Base-by-base conservation (phyloP, 2,797 vertebrate species). In the Esox masquinongy region DNA sequence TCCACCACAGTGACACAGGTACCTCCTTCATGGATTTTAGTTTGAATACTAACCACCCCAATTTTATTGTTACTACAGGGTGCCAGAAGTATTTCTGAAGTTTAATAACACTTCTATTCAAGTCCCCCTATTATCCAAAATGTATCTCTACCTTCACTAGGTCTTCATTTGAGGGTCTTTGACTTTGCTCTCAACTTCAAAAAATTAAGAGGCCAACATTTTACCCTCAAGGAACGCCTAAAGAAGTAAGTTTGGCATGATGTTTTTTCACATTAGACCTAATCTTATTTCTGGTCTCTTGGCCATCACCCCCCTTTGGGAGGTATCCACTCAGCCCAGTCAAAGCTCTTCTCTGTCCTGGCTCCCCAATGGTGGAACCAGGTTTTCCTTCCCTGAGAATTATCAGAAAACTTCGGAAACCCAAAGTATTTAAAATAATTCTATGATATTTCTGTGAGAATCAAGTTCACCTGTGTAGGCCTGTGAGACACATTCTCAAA, bases 221-320 rank as follows among this genome's bases (percentile, higher is more conserved):
- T 63, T n/a, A 69, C 19, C 67, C 67, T 36, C 22, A 4, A 19
- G 67, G n/a, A 36, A 43, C 14, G 29, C 66, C 69, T 86, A 67
- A 31, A 22, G 36, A 47, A 26, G 26, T 39, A 67, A 85, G 69
- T 80, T 78, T 31, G 72, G 74, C 74, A 66, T 56, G 69, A 74
- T 73, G 75, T 85, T 64, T 77, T 85, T 59, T 78, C 73, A 86
- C 77, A 82, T 67, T 67, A 73, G 75, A 22, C 9, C 76, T 85
- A 86, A 90, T 88, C 85, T n/a, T n/a, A n/a, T 1, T 31, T 31
- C 29, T 31, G 29, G 29, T 31, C 29, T 31, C 29, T 31, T 31
- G 1, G 29, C 29, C 29, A 31, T 31, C 29, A 31, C 29, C 29
- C 1, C 29, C 29, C 29, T 31, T 1, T 31, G 29, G 29, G 29